Evolutionary conservation across 2,797 vertebrate species (phyloP), one percentile per base, ranked within the genome.

Genomic region (Botia kubotai): DNA sequence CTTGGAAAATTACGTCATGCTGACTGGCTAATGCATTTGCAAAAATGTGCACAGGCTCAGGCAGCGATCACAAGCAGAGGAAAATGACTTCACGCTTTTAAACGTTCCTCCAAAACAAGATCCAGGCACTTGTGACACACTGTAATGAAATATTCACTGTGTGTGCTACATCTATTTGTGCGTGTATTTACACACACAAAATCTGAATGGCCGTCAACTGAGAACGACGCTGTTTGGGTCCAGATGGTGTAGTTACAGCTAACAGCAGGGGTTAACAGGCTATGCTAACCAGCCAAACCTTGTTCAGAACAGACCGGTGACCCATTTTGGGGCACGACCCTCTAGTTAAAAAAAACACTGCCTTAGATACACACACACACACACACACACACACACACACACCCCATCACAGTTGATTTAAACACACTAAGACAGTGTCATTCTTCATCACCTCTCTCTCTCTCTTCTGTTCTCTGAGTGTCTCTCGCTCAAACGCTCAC

Each of bases 351-450:
- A 46, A 57, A 29, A 57, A 29, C 21, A 17, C 21, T 66, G 58
- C 33, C 52, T 72, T 33, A 48, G 43, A 63, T 13, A 50, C 8
- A 46, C 43, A 79, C 13, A 39, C 69, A 43, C 48, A 52, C 39
- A 21, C 19, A 48, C 23, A 26, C 23, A 50, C 8, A 46, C 43
- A 79, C 39, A 21, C 19, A 48, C 23, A 26, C 23, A 50, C 8
- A 46, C 43, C 72, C 23, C 23, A 14, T 11, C 43, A 46, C 8
- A 23, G 10, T 10, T 73, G 52, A 80, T 67, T 74, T 80, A 58
- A 80, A 79, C 72, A 57, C 79, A 68, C 50, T 12, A 62, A 67
- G 78, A 68, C 63, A 68, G 62, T 55, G 62, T 68, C 79, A 58
- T 58, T 68, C 39, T 63, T 48, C 10, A 63, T 62, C 17, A 2